Conservation (phyloP, 1,140 invertebrate species). For the Drosophila jambulina region DNA sequence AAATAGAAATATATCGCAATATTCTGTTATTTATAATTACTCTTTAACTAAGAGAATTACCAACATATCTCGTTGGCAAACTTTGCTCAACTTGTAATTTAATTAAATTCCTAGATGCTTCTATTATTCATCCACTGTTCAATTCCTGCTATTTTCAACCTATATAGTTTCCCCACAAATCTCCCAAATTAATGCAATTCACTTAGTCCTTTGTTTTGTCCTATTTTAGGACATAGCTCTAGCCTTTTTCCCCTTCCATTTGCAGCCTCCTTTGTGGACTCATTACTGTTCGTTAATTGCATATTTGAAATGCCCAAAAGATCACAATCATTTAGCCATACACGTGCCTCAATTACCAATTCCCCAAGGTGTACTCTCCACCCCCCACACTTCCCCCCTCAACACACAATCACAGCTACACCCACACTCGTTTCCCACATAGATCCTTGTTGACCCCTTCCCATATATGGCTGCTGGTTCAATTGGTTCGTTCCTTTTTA, state of each 20-base stretch:
- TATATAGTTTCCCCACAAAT: not conserved
- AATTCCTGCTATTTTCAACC: not conserved
- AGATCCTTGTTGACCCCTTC: slow-evolving; percentile 39
- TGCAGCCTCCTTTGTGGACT: slow-evolving; percentile 29
- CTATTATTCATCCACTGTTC: not conserved
- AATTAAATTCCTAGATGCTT: not conserved
- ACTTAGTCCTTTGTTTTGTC: slow-evolving; percentile 17
- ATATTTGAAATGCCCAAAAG: slow-evolving; percentile 64
- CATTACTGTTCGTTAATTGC: slow-evolving; percentile 60
- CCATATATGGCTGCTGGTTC: slow-evolving; percentile 34
- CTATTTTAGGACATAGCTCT: not conserved
- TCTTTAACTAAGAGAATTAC: too few relatives aligned
- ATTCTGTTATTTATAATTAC: not conserved
- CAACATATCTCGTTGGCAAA: not conserved
- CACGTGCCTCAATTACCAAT: slow-evolving; percentile 74
- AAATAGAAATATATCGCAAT: too few relatives aligned
- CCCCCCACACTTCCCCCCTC: not conserved
- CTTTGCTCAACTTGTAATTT: not conserved
- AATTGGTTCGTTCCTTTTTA: slow-evolving; percentile 61
- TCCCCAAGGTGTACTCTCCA: slow-evolving; percentile 50
- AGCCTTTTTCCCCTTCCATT: not conserved
- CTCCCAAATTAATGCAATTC: slow-evolving; percentile 26
- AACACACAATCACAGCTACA: slow-evolving; percentile 15
- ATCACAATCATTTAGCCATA: slow-evolving; percentile 71
- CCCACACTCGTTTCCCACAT: slow-evolving; percentile 1